Percentiles rank a stretch among this genome's conserved stretches.
Evolutionary conservation across 1,140 invertebrate genomes (phyloP).

Genomic region (Hermetia illucens): DNA sequence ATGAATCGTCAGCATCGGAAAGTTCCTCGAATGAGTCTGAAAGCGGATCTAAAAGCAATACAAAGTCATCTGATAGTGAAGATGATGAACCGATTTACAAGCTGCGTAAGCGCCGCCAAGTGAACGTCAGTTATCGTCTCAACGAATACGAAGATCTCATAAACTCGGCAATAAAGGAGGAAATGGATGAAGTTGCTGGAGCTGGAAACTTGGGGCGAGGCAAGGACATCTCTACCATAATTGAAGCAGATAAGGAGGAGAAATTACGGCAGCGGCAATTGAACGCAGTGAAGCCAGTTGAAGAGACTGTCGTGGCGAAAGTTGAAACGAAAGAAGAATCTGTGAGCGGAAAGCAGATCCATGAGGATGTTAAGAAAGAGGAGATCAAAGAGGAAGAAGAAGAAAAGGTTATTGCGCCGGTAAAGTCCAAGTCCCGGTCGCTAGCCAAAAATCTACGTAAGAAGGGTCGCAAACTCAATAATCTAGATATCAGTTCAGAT

Average conservation of each 20-base stretch:
- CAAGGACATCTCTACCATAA: constrained; percentile 80
- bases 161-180: constrained; percentile 76
- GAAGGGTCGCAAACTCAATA: constrained; percentile 61
- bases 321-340: constrained; percentile 1
- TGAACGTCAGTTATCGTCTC: constrained; percentile 69
- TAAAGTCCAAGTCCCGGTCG: constrained; percentile 28
- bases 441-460: constrained; percentile 33
- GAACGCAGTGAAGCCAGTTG: constrained; percentile 15
- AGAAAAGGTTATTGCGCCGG: too few relatives aligned
- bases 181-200: constrained; percentile 55
- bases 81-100: constrained; percentile 67
- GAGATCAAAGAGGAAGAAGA: constrained; percentile 37
- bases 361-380: constrained; percentile 31
- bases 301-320: constrained; percentile 8
- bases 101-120: constrained; percentile 53
- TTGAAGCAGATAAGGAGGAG: constrained; percentile 65
- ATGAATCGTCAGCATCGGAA: constrained; percentile 10
- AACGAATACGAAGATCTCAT: constrained; percentile 92
- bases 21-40: constrained; percentile 4
- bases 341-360: constrained; percentile 8
- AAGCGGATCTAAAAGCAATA: constrained; percentile 9
- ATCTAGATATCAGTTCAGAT: constrained; percentile 64
- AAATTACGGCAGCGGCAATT: constrained; percentile 20
- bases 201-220: constrained; percentile 68
- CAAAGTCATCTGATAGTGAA: constrained; percentile 7